phyloP scores from a whole-genome alignment of 2,888 invertebrate genomes.

The Cancer borealis region DNA sequence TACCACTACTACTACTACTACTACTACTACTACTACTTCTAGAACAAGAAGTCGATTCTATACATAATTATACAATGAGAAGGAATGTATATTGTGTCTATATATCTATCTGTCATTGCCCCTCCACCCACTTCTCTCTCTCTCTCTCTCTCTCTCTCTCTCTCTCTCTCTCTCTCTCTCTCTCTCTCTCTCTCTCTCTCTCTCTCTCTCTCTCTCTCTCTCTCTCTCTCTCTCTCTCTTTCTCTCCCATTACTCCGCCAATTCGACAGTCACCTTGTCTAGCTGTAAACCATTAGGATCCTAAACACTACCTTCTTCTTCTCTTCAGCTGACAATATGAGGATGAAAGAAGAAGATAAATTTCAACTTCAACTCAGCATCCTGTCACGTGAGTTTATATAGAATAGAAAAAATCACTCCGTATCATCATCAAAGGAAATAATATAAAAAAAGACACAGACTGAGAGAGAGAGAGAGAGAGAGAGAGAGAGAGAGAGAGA shows the following conservation, averaged over 20 bases:
- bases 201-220: constrained; percentile 54
- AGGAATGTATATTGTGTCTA: background rate
- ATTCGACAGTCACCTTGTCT: background rate
- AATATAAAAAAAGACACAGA: background rate
- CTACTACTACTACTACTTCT: too few relatives aligned
- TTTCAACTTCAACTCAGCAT: background rate
- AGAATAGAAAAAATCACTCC: background rate
- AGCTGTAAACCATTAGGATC: background rate
- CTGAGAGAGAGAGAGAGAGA: background rate
- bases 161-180: constrained; percentile 35
- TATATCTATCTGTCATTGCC: background rate
- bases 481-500: background rate
- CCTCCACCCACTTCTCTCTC: background rate
- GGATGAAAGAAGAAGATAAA: background rate
- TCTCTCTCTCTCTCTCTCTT: constrained; percentile 34
- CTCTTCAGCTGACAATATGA: background rate
- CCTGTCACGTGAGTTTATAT: background rate
- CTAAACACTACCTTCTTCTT: background rate
- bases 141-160: constrained; percentile 47
- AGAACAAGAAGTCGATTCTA: too few relatives aligned
- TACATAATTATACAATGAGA: too few relatives aligned
- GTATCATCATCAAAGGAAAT: too few relatives aligned
- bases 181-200: constrained; percentile 44
- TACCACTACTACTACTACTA: too few relatives aligned
- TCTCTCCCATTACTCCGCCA: background rate